Evolutionary conservation across 2,888 invertebrate species (phyloP).

Genomic region (Caenorhabditis angaria): DNA sequence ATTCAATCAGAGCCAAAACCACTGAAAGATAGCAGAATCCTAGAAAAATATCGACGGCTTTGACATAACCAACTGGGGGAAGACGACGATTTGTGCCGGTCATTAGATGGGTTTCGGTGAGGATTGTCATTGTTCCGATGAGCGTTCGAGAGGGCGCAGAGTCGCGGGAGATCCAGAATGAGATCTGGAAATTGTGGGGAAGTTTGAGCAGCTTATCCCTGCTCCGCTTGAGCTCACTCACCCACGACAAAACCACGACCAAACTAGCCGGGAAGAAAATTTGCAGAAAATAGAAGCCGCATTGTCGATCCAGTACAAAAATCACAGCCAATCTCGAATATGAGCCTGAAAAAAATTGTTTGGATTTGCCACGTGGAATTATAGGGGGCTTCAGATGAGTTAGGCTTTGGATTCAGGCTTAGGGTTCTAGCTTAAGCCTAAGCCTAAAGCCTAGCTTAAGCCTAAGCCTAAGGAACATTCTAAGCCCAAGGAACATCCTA

Average conservation of each 20-base stretch:
- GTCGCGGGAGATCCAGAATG: constrained; percentile 97
- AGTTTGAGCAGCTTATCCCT: no score
- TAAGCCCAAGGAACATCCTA: no score
- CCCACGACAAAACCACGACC: constrained; percentile 57
- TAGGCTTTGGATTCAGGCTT: no score
- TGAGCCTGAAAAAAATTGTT: constrained; percentile 79
- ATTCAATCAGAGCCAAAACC: constrained; percentile 61
- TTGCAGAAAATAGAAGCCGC: constrained; percentile 97
- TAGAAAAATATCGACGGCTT: constrained; percentile 65
- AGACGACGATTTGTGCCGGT: constrained; percentile 75
- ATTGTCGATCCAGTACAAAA: constrained; percentile 94
- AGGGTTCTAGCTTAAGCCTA: no score
- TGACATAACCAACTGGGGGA: constrained; percentile 64
- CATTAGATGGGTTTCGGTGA: constrained; percentile 80
- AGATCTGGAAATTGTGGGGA: constrained; percentile 83
- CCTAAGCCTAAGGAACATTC: no score
- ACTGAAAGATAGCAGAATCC: constrained; percentile 65
- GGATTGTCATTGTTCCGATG: constrained; percentile 56
- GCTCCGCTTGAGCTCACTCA: constrained; percentile 5
- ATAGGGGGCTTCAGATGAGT: no score
- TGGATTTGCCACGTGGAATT: no score
- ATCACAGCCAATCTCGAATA: constrained; percentile 94
- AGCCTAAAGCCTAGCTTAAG: no score
- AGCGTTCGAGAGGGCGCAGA: constrained; percentile 90
- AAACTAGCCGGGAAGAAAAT: constrained; percentile 85